Conservation (phyloP, 2,113 vertebrate genomes). For the Pseudorectes ferrugineus region DNA sequence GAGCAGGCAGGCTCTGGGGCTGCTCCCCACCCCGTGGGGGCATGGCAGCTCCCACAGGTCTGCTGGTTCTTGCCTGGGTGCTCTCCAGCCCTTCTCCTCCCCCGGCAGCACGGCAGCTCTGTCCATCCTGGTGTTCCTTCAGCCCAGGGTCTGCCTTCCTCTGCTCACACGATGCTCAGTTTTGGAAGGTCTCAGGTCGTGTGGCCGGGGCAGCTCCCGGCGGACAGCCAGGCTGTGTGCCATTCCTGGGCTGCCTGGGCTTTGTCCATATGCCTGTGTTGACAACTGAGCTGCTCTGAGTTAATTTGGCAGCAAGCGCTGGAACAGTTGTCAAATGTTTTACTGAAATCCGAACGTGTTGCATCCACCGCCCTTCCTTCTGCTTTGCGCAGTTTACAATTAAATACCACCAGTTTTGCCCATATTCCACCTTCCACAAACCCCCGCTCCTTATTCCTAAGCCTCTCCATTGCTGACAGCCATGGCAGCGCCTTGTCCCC, state of each 20-base stretch:
- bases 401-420: constrained; percentile 19
- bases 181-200: neutral
- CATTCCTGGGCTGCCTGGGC: neutral
- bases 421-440: constrained; percentile 32
- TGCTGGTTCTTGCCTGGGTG: neutral
- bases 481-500: accelerated
- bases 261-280: constrained; percentile 45
- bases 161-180: accelerated
- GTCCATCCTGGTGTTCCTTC: neutral
- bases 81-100: neutral
- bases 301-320: constrained; percentile 40
- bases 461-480: neutral
- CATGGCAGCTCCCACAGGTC: neutral
- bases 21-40: neutral
- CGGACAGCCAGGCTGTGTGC: neutral
- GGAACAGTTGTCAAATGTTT: constrained; percentile 62
- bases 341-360: constrained; percentile 15
- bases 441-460: neutral
- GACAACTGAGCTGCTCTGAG: constrained; percentile 17
- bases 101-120: accelerated
- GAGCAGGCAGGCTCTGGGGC: neutral
- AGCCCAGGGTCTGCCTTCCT: accelerated
- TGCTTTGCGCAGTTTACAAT: constrained; percentile 33
- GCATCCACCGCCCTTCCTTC: constrained; percentile 45
- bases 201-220: neutral